These are phyloP conservation scores for Cirrhinus molitorella DNA, from an alignment of 2,797 vertebrate species.

Conservation along the genomic window DNA sequence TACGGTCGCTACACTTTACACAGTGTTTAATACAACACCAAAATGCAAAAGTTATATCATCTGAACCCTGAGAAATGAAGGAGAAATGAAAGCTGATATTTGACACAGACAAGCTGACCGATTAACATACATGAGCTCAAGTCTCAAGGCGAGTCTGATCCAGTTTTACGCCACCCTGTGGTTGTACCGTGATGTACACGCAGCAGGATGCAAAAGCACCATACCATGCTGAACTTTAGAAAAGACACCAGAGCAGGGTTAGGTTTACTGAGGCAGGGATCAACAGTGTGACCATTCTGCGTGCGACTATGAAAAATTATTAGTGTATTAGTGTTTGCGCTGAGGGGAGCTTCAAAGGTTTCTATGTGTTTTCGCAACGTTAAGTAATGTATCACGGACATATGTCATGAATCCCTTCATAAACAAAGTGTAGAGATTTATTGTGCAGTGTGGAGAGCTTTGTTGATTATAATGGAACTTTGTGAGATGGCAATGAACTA, in stretches of 20 bases:
- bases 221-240: constrained; percentile 1
- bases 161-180: constrained; percentile 68
- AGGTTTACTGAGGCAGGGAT: constrained; percentile 28
- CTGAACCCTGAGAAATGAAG: neutral
- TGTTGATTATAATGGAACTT: too few relatives aligned
- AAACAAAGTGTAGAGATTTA: too few relatives aligned
- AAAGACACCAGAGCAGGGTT: constrained; percentile 23
- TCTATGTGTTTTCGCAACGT: too few relatives aligned
- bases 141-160: neutral
- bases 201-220: neutral
- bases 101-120: neutral
- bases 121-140: constrained; percentile 9
- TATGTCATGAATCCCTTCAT: too few relatives aligned
- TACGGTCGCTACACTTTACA: neutral
- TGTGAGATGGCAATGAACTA: too few relatives aligned
- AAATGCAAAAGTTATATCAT: neutral
- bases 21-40: neutral
- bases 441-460: too few relatives aligned
- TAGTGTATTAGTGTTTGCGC: too few relatives aligned
- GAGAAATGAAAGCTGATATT: neutral
- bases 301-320: too few relatives aligned
- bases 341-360: too few relatives aligned
- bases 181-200: constrained; percentile 25
- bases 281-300: too few relatives aligned
- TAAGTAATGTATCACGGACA: too few relatives aligned